Conservation (phyloP, 2,797 vertebrate genomes). For the Catostomus latipinnis region DNA sequence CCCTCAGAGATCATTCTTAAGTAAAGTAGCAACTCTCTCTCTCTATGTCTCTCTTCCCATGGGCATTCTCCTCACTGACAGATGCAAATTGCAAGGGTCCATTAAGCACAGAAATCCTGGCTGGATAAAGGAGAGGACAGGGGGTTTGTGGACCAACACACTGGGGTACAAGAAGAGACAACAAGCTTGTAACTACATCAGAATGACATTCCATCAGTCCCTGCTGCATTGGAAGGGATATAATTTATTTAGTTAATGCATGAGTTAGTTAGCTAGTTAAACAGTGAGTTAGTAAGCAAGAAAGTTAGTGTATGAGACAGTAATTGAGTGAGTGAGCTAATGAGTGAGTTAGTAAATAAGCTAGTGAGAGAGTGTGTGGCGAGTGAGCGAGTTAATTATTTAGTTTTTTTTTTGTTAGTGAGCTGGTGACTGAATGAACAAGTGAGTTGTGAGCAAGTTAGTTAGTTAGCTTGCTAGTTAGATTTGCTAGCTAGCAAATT, state of each 20-base stretch:
- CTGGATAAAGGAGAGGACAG: constrained; percentile 62
- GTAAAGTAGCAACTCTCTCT: constrained; percentile 53
- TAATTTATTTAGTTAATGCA: neutral
- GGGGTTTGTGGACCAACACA: constrained; percentile 19
- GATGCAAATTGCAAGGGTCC: constrained; percentile 82
- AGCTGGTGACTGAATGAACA: no score
- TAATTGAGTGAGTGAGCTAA: no score
- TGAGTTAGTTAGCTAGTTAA: no score
- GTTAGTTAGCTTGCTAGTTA: no score
- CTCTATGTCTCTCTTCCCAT: constrained; percentile 33
- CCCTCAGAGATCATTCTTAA: constrained; percentile 63
- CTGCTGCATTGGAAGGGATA: neutral
- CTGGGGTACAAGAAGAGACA: neutral
- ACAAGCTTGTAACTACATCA: neutral
- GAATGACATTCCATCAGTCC: neutral
- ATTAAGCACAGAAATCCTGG: constrained; percentile 80
- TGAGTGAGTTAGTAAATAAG: no score
- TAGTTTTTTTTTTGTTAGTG: no score
- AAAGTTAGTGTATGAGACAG: no score
- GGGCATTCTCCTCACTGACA: constrained; percentile 71
- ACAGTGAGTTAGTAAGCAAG: no score
- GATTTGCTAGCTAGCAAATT: no score
- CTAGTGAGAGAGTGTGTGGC: no score
- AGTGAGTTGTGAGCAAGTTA: no score
- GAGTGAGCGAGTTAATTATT: no score